Conservation (phyloP, 2,888 invertebrate genomes). For the Lumbricus terrestris region DNA sequence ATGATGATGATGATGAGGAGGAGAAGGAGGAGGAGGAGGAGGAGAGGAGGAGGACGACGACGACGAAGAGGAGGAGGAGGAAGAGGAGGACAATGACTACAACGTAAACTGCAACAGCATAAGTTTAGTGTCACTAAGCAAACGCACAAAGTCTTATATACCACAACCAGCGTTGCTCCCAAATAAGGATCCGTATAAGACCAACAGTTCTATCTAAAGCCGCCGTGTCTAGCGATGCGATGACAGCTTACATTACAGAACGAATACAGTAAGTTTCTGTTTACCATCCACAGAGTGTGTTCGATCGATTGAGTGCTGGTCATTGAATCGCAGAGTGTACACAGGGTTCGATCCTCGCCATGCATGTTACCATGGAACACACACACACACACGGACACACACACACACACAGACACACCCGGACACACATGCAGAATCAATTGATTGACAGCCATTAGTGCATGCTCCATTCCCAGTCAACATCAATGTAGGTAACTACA, state of each 20-base stretch:
- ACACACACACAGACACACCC: too few relatives aligned
- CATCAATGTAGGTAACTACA: too few relatives aligned
- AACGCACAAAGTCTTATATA: too few relatives aligned
- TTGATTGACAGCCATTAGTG: neutral
- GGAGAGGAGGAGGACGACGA: neutral
- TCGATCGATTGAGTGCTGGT: neutral
- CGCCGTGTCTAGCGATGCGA: too few relatives aligned
- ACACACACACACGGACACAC: too few relatives aligned
- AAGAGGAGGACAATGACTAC: neutral
- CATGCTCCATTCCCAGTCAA: neutral
- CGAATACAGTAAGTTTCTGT: neutral
- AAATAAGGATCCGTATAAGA: too few relatives aligned
- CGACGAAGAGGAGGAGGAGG: neutral
- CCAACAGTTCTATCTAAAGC: too few relatives aligned
- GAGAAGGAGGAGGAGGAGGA: neutral
- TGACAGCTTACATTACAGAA: neutral
- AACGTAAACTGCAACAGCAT: neutral
- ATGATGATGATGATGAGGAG: neutral
- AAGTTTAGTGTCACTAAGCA: too few relatives aligned
- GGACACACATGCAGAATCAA: neutral
- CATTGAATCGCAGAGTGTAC: neutral
- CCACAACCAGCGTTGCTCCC: too few relatives aligned
- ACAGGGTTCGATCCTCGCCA: too few relatives aligned
- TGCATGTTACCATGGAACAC: too few relatives aligned
- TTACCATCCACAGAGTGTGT: neutral